A percentile compares a stretch with the other conserved stretches of the same genome.
phyloP scores from a whole-genome alignment of 2,797 vertebrate genomes.

The Neosilurus mollespiculum region DNA sequence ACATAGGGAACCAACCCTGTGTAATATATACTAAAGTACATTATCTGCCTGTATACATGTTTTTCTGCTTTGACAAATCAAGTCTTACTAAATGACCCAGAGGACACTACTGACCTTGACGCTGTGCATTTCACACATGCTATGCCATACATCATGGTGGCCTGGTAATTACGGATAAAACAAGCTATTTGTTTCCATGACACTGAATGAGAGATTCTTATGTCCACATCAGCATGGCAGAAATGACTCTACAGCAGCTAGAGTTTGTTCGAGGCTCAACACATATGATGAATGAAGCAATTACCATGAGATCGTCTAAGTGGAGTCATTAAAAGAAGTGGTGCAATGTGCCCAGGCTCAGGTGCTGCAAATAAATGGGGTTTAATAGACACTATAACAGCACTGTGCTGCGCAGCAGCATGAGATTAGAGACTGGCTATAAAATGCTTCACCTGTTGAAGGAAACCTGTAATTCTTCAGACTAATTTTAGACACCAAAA shows the following conservation, averaged over 20 bases:
- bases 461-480: conserved; percentile 25
- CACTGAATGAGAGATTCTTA: conserved; percentile 51
- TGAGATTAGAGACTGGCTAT: conserved; percentile 29
- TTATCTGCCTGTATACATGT: neutral
- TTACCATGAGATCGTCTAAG: conserved; percentile 53
- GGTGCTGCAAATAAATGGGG: conserved; percentile 45
- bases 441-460: conserved; percentile 33
- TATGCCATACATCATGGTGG: conserved; percentile 21
- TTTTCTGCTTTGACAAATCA: neutral
- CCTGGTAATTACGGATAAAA: conserved; percentile 60
- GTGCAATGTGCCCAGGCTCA: conserved; percentile 45
- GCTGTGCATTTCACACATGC: conserved; percentile 18
- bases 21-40: too few species aligned
- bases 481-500: neutral
- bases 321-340: conserved; percentile 46
- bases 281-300: conserved; percentile 63
- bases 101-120: conserved; percentile 39
- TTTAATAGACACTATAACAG: conserved; percentile 42
- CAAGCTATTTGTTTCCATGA: conserved; percentile 55
- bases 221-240: conserved; percentile 38
- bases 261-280: conserved; percentile 45
- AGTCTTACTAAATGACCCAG: neutral
- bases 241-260: conserved; percentile 44
- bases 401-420: conserved; percentile 25
- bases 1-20: too few species aligned